Evolutionary conservation across 2,888 invertebrate species (phyloP), one percentile per base, ranked within the genome.

Genomic region (Pelosia muscerda): DNA sequence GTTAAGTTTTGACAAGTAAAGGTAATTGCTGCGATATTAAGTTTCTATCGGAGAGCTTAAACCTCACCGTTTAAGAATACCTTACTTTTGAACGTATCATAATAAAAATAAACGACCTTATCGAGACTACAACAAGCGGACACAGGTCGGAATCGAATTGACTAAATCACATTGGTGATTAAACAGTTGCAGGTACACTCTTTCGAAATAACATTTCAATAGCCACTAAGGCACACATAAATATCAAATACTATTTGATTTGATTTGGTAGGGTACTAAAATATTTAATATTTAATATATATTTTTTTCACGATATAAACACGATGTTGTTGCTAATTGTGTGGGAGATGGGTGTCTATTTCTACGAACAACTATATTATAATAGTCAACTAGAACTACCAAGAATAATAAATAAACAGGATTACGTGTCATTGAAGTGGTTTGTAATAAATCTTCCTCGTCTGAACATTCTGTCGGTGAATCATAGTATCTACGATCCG

Each of bases 361-460:
- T 19, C 42, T 19, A 49, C 49, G 49, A n/a, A n/a, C 49, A n/a
- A 49, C n/a, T 19, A 49, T 49, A n/a, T 49, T 49, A 9, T n/a
- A 19, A 19, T n/a, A n/a, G n/a, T n/a, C n/a, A n/a, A n/a, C n/a
- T n/a, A n/a, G n/a, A 60, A 25, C 60, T 60, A 60, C 23, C 19
- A 26, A 2, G 2, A 22, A 13, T 49, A 25, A 61, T 34, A 59
- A n/a, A 11, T 9, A 34, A 22, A 42, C 42, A 61, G 25, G 13
- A 26, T 62, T 53, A 62, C 62, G 26, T 62, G 62, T 38, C 38
- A 25, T 15, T 38, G 38, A 13, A 23, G 59, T 9, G 31, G 22
- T 53, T 62, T n/a, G 1, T 10, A 53, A 11, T 2, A 13, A 4
- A n/a, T 25, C n/a, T 62, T 62, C 62, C 15, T 62, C 31, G 2